phyloP scores from a whole-genome alignment of 2,888 invertebrate species.

The Orthosia cruda region DNA sequence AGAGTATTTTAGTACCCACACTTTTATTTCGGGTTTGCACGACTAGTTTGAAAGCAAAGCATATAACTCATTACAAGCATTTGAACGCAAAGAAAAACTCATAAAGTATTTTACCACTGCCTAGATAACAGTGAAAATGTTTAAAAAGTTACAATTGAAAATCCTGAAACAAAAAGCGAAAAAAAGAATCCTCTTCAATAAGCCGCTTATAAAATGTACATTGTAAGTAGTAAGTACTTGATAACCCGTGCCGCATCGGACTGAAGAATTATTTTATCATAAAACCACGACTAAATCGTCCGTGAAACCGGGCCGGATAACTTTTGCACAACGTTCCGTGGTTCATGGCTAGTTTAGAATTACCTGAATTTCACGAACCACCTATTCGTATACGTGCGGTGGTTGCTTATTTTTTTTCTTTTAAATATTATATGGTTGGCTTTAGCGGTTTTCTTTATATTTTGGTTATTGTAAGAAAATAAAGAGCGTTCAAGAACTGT shows the following conservation, averaged over 20 bases:
- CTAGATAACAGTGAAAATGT: background rate
- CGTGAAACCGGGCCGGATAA: slow-evolving; percentile 63
- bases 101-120: background rate
- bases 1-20: too few relatives aligned
- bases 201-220: slow-evolving; percentile 34
- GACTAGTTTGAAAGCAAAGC: background rate
- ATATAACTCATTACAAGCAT: background rate
- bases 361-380: slow-evolving; percentile 64
- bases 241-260: slow-evolving; percentile 43
- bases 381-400: slow-evolving; percentile 55
- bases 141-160: background rate
- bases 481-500: too few relatives aligned
- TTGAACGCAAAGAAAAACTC: background rate
- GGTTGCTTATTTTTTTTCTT: slow-evolving; percentile 13
- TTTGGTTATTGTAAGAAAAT: background rate
- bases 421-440: background rate
- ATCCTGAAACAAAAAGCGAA: background rate
- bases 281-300: slow-evolving; percentile 60
- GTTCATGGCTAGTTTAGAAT: slow-evolving; percentile 64
- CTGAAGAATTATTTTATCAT: slow-evolving; percentile 64
- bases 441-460: slow-evolving; percentile 10
- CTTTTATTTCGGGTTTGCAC: too few relatives aligned
- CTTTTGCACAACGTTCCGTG: slow-evolving; percentile 66
- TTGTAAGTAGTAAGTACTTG: slow-evolving; percentile 44
- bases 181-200: slow-evolving; percentile 1